A percentile compares a stretch with the other conserved stretches of the same genome.
Conservation (phyloP, 2,797 vertebrate species). For the Esox masquinongy region DNA sequence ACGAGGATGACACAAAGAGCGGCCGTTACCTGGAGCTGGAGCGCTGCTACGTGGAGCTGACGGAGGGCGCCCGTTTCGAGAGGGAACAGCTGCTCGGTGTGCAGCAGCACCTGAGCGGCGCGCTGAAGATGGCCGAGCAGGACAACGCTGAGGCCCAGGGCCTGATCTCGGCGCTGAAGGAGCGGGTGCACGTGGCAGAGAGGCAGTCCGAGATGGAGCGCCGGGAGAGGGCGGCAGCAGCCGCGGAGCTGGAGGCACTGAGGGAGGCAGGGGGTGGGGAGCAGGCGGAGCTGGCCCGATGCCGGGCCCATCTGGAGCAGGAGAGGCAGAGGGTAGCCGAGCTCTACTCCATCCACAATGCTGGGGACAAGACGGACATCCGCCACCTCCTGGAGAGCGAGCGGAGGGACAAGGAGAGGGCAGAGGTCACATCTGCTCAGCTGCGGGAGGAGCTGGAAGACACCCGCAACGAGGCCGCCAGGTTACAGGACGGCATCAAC, state of each 20-base stretch:
- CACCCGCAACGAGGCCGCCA: constrained; percentile 76
- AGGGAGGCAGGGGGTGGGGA: constrained; percentile 76
- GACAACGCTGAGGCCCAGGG: constrained; percentile 87
- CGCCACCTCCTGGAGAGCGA: constrained; percentile 83
- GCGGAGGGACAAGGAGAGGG: constrained; percentile 81
- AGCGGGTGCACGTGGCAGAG: constrained; percentile 84
- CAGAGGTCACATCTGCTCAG: constrained; percentile 72
- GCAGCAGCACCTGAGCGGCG: constrained; percentile 87
- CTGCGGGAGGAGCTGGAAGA: constrained; percentile 83
- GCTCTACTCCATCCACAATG: constrained; percentile 81
- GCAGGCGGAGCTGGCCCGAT: constrained; percentile 77
- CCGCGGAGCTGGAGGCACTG: constrained; percentile 77
- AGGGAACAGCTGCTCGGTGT: constrained; percentile 86
- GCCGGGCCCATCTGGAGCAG: constrained; percentile 82
- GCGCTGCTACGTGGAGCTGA: constrained; percentile 83
- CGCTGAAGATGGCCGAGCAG: constrained; percentile 87
- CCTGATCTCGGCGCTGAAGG: constrained; percentile 83
- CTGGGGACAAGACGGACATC: constrained; percentile 81
- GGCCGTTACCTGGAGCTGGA: constrained; percentile 85
- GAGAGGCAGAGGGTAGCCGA: constrained; percentile 83
- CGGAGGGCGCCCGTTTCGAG: constrained; percentile 82
- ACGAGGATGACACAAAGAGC: constrained; percentile 83
- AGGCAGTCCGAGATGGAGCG: constrained; percentile 82
- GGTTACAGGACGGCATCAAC: constrained; percentile 76
- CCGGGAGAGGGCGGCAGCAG: constrained; percentile 73